Evolutionary conservation across 1,140 invertebrate genomes (phyloP), one percentile per base, ranked within the genome.

Genomic region (Epicauta chinensis): DNA sequence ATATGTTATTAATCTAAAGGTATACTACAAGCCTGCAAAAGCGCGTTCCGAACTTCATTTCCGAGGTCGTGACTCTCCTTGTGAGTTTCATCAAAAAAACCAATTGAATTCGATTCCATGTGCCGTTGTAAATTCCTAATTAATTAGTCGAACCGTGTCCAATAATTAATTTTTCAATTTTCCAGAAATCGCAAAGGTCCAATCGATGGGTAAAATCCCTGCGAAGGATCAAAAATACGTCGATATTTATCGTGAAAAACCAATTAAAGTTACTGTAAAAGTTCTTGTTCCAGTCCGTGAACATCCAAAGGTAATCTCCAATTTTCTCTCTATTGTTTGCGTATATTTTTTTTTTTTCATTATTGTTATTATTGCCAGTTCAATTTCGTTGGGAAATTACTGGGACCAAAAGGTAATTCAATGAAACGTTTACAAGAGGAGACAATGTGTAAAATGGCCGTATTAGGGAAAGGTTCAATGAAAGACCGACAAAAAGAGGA

Each of bases 401-500:
- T 95, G 56, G 92, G 92, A 5, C 92, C 91, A 15, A 93, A 93
- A 71, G 91, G 91, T 38, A 89, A 89, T 68, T 93, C 91, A 1
- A 74, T 95, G 68, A 93, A 93, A 69, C 77, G 88, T 44, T 75
- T 95, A 10, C 91, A 94, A 71, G 91, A 94, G 72, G 87, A 92
- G 64, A 93, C 90, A 14, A 89, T 91, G 79, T 92, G 89, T 58
- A 93, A 92, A 73, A 93, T 95, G 87, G 88, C 90, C 3, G 88
- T 95, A 12, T 75, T 94, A 5, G 92, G 91, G 4, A 77, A 86
- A 51, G 91, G 92, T 5, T 93, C 90, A 9, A 93, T 94, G 86
- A 82, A 89, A 63, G 91, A 94, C 69, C 81, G 91, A 59, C 79
- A 83, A 65, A 94, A 94, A 81, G 91, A 76, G 75, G 65, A 56